Evolutionary conservation across 2,797 vertebrate genomes (phyloP).

Genomic region (Danio albolineatus): DNA sequence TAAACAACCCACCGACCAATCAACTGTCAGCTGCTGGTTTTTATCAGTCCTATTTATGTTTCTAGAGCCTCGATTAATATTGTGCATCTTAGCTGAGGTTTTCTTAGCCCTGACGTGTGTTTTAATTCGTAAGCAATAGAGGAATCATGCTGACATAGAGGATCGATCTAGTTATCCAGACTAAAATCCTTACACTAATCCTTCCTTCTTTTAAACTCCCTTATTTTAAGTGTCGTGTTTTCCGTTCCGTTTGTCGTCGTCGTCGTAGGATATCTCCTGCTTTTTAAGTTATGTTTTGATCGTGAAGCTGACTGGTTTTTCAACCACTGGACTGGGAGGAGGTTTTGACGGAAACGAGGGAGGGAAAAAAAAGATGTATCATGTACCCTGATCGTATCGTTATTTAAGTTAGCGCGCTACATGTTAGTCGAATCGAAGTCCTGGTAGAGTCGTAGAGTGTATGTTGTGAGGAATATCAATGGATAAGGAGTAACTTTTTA

Average conservation of each 20-base stretch:
- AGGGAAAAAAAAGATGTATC: constrained; percentile 27
- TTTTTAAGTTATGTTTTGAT: constrained; percentile 44
- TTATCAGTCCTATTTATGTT: constrained; percentile 69
- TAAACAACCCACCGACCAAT: not conserved
- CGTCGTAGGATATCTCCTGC: constrained; percentile 30
- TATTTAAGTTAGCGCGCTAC: constrained; percentile 57
- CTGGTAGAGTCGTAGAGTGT: constrained; percentile 55
- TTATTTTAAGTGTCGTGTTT: constrained; percentile 46
- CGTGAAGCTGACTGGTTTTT: constrained; percentile 45
- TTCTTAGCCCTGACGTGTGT: constrained; percentile 53
- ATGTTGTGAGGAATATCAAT: constrained; percentile 50
- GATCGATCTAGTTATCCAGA: too few relatives aligned
- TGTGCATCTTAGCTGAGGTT: constrained; percentile 47
- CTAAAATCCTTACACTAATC: constrained; percentile 61
- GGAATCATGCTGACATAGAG: constrained; percentile 55
- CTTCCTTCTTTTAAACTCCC: constrained; percentile 35
- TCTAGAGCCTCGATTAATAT: constrained; percentile 60
- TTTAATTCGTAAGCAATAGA: constrained; percentile 60
- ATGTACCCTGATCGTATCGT: constrained; percentile 38
- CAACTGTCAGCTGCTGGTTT: constrained; percentile 61
- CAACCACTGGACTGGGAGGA: constrained; percentile 39
- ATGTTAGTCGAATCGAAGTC: constrained; percentile 56
- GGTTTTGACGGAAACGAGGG: constrained; percentile 17
- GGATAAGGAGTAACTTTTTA: constrained; percentile 26
- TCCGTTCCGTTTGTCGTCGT: too few relatives aligned